Evolutionary conservation across 2,113 vertebrate genomes (phyloP), one percentile per base, ranked within the genome.

Genomic region (Anoura caudifer): DNA sequence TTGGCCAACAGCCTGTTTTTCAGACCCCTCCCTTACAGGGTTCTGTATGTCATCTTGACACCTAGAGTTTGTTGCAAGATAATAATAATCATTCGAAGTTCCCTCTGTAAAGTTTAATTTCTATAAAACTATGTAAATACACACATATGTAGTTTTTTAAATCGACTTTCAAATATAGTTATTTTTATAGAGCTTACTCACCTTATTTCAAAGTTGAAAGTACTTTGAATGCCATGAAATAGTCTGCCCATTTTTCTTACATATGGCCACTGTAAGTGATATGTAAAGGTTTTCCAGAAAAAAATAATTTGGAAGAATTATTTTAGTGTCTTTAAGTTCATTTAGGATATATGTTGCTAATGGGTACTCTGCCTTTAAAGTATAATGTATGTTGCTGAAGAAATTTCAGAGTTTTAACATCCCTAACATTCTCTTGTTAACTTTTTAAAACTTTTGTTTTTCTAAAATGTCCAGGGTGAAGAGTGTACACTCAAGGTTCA

Each of bases 121-220:
- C 33, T 77, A 38, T 79, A 84, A 36, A 50, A 13, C 0, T 73
- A 7, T 52, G 2, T 50, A 59, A 67, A 54, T 50, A 52, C 33
- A 88, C 31, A 59, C 50, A 85, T 3, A 24, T 33, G 69, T 56
- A 19, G 9, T 22, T 87, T 85, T 95, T 65, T 92, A 61, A 50
- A 41, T 28, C 83, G 45, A 59, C 79, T 83, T 92, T 41, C 6
- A 91, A 69, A 90, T 36, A 47, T 45, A 45, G 33, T 95, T 82
- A 87, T 92, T 90, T 95, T 95, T 54, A 54, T 92, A 81, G 10
- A 77, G 19, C 61, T 73, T 88, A 72, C 14, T 90, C 59, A 90
- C 83, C 76, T 90, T 80, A 72, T 59, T 95, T 95, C 65, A 38
- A 38, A 87, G 61, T 92, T 97, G 87, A 97, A 75, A 96, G 63